Evolutionary conservation across 2,888 invertebrate species (phyloP), one percentile per base, ranked within the genome.

Genomic region (Lepidocyrtoides sp.): DNA sequence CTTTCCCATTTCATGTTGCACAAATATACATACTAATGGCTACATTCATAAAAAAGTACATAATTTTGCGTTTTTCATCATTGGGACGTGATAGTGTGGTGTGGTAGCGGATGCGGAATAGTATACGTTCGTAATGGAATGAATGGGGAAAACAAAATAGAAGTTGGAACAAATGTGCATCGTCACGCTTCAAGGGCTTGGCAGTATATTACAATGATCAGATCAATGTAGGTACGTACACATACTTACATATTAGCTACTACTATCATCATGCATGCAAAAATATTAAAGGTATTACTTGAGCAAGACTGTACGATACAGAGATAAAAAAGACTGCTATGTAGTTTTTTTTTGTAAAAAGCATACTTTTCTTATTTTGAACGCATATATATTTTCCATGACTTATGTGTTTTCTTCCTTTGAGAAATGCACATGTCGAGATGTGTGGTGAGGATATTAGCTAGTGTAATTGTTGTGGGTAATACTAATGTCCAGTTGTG

Each of bases 391-490:
- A 29, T 63, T 63, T 63, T 32, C 7, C 60, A 8, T 51, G 51
- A 51, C 51, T 4, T 26, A 26, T 60, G 3, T n/a, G 29, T 36
- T 69, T n/a, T 8, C 69, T 36, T 63, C 10, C 14, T n/a, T 63
- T 63, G 23, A 14, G 29, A 20, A 63, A 29, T 0, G 36, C 12
- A 82, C 23, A 63, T 23, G 48, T 14, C 81, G 23, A 60, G 20
- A 32, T 12, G 23, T 26, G 63, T 63, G 14, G 63, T 63, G 36
- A 32, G 44, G 69, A 69, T 69, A 69, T 51, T 83, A 23, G 29
- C 83, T 10, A 26, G 69, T 69, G 66, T 83, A 83, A 83, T 83
- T 83, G 83, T 83, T 69, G 51, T 41, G 83, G 83, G 83, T 83
- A 69, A 29, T 60, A 69, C 69, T n/a, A n/a, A n/a, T 83, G 66